phyloP scores from a whole-genome alignment of 2,797 vertebrate species.

The Rhinophrynus dorsalis region DNA sequence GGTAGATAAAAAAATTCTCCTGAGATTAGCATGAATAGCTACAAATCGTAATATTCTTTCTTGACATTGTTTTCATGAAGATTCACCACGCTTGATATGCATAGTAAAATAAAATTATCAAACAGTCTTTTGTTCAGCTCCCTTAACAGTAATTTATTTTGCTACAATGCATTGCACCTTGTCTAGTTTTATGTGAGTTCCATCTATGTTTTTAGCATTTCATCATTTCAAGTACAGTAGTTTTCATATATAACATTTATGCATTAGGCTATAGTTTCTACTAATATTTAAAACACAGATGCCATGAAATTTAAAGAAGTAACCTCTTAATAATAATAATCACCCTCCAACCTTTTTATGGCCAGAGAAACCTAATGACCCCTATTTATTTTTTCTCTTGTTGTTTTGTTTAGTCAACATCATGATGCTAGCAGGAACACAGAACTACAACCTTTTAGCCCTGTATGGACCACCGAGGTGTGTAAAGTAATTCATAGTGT shows the following conservation, averaged over 20 bases:
- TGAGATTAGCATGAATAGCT: conserved; percentile 3
- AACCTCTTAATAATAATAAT: no score
- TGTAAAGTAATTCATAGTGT: no score
- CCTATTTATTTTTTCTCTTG: no score
- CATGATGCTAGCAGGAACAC: no score
- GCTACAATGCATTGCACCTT: conserved; percentile 25
- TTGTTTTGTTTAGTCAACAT: no score
- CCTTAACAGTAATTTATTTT: conserved; percentile 37
- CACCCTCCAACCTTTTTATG: no score
- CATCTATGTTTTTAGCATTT: conserved; percentile 56
- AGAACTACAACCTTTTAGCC: no score
- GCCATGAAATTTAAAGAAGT: neutral
- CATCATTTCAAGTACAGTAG: conserved; percentile 32
- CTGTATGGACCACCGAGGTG: no score
- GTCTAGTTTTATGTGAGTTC: conserved; percentile 42
- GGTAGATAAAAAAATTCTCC: conserved; percentile 5
- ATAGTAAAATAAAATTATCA: conserved; percentile 23
- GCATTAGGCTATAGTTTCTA: neutral
- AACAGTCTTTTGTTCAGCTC: conserved; percentile 12
- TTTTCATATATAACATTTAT: neutral
- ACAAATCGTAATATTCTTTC: conserved; percentile 33
- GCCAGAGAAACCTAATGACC: no score
- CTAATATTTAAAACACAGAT: neutral
- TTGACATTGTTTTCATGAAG: conserved; percentile 9
- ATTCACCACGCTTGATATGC: conserved; percentile 9